These are phyloP conservation scores for Raja brachyura DNA, from an alignment of 2,113 vertebrate species.

Conservation along the genomic window DNA sequence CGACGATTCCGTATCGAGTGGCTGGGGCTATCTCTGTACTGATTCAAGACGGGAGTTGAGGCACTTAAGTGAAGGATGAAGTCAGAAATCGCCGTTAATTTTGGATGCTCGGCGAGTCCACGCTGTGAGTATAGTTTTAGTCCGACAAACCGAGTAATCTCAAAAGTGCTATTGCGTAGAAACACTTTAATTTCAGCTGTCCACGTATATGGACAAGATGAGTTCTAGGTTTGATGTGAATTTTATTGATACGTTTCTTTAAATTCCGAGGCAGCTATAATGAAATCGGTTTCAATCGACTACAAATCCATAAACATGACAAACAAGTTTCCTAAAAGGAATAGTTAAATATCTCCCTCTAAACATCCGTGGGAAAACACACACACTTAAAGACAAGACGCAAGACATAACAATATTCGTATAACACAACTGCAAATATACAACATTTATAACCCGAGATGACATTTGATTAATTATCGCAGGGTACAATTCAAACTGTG, in stretches of 20 bases:
- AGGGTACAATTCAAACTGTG: not conserved
- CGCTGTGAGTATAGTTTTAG: not conserved
- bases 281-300: not conserved
- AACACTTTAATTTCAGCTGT: not conserved
- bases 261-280: no score
- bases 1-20: no score
- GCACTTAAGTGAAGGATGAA: not conserved
- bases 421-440: slow-evolving; percentile 23
- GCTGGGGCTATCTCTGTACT: no score
- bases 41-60: not conserved
- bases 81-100: not conserved
- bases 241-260: slow-evolving; percentile 10
- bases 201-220: not conserved
- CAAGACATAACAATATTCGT: not conserved
- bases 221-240: not conserved
- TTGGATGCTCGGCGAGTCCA: not conserved
- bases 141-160: not conserved
- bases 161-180: not conserved
- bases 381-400: not conserved
- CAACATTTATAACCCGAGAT: not conserved
- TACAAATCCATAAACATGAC: not conserved
- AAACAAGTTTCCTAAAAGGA: not conserved
- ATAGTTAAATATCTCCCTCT: not conserved
- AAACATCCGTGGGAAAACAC: not conserved
- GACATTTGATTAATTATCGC: not conserved